phyloP scores from a whole-genome alignment of 2,888 invertebrate genomes.

The Caenorhabditis wallacei region DNA sequence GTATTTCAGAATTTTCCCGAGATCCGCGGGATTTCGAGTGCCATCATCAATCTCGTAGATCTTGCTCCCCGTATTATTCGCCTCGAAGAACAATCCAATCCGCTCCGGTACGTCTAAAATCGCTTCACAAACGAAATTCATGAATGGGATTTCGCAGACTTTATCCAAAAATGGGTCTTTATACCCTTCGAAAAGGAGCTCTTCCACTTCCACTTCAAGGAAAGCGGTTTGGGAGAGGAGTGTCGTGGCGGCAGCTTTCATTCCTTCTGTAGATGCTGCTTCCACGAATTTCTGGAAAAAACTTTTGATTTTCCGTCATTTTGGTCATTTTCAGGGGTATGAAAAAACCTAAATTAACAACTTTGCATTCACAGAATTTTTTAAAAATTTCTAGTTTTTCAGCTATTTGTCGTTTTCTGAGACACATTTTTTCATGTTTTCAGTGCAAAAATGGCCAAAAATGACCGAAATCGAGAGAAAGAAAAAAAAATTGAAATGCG shows the following conservation, averaged over 20 bases:
- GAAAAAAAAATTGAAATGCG: too few species aligned
- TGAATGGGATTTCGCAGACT: conserved; percentile 81
- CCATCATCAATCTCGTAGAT: conserved; percentile 81
- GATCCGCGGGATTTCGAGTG: conserved; percentile 68
- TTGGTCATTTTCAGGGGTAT: too few species aligned
- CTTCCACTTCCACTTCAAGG: conserved; percentile 81
- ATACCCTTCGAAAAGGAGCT: conserved; percentile 82
- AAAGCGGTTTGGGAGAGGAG: conserved; percentile 82
- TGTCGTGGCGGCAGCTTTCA: conserved; percentile 81
- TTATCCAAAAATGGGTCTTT: conserved; percentile 82
- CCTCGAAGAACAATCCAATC: conserved; percentile 81
- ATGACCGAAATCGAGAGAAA: too few species aligned
- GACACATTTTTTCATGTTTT: too few species aligned
- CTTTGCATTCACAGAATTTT: too few species aligned
- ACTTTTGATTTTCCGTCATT: too few species aligned
- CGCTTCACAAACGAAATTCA: conserved; percentile 82
- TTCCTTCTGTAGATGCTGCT: conserved; percentile 80
- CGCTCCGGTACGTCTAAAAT: conserved; percentile 82
- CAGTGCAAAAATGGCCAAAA: too few species aligned
- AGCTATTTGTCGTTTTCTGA: too few species aligned
- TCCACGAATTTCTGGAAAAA: conserved; percentile 81
- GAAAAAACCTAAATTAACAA: too few species aligned
- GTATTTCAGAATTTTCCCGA: conserved; percentile 76
- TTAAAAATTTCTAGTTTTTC: too few species aligned
- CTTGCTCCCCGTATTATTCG: conserved; percentile 79